A percentile compares a stretch with the other conserved stretches of the same genome.
phyloP scores from a whole-genome alignment of 2,888 invertebrate genomes.

The Antheraea yamamai region DNA sequence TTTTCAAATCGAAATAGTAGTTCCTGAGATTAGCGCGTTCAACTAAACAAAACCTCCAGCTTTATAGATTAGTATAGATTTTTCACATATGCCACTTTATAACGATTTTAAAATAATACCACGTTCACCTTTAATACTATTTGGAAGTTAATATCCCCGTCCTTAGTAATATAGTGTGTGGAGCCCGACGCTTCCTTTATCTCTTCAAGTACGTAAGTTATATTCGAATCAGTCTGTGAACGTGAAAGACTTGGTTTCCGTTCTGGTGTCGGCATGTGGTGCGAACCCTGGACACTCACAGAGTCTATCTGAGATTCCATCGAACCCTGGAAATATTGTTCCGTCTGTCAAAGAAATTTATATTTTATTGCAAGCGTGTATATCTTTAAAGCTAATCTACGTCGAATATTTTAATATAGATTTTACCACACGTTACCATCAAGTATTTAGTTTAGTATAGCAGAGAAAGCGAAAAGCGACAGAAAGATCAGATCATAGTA shows the following conservation, averaged over 20 bases:
- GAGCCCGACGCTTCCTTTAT: slow-evolving; percentile 94
- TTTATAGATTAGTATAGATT: too few species aligned
- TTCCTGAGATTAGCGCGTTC: too few species aligned
- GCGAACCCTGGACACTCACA: slow-evolving; percentile 84
- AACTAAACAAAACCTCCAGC: too few species aligned
- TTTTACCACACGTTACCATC: not conserved
- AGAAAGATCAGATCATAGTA: not conserved
- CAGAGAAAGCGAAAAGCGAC: not conserved
- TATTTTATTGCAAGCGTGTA: not conserved
- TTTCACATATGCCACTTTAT: not conserved
- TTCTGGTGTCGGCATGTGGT: slow-evolving; percentile 82
- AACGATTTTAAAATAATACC: not conserved
- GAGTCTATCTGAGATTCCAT: slow-evolving; percentile 92
- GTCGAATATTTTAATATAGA: not conserved
- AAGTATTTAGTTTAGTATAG: not conserved
- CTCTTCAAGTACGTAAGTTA: slow-evolving; percentile 93
- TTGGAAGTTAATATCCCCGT: slow-evolving; percentile 96
- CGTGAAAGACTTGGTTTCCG: slow-evolving; percentile 89
- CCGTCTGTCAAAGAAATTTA: slow-evolving; percentile 2
- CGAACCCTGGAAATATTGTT: slow-evolving; percentile 84
- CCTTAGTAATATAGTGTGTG: slow-evolving; percentile 94
- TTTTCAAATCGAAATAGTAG: too few species aligned
- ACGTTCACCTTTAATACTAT: slow-evolving; percentile 88
- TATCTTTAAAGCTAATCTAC: not conserved
- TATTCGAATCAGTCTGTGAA: slow-evolving; percentile 96